phyloP scores from a whole-genome alignment of 2,113 vertebrate genomes.

The Calyptommatus sinebrachiatus region DNA sequence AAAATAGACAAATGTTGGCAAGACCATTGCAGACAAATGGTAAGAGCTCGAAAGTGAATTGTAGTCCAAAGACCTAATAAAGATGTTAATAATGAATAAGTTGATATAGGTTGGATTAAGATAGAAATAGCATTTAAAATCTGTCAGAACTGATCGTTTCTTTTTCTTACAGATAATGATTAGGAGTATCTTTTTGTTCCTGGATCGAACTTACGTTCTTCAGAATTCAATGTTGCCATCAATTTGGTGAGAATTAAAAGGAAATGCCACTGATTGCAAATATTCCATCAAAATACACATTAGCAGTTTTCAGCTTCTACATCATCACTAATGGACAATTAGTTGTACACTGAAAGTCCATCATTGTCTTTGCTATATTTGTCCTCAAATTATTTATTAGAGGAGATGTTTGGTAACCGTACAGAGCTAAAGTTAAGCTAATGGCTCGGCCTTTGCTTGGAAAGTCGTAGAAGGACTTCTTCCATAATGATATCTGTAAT shows the following conservation, averaged over 20 bases:
- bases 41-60: slow-evolving; percentile 58
- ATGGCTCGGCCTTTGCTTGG: not conserved
- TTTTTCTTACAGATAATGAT: slow-evolving; percentile 91
- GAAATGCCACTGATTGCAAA: slow-evolving; percentile 20
- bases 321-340: not conserved
- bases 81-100: too few relatives aligned
- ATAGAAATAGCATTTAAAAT: not conserved
- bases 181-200: slow-evolving; percentile 98
- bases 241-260: slow-evolving; percentile 87
- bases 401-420: not conserved
- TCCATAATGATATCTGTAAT: not conserved
- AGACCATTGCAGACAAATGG: slow-evolving; percentile 99
- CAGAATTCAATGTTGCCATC: slow-evolving; percentile 99
- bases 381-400: too few relatives aligned
- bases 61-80: not conserved
- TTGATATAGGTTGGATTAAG: too few relatives aligned
- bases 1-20: slow-evolving; percentile 99
- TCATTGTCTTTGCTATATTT: not conserved
- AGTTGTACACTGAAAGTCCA: not conserved
- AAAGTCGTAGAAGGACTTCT: not conserved
- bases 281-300: not conserved
- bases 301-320: not conserved
- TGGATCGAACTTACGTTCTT: slow-evolving; percentile 98
- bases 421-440: not conserved
- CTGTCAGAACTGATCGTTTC: slow-evolving; percentile 32